Percentiles rank a stretch among this genome's conserved stretches.
These are phyloP conservation scores for Tenualosa ilisha DNA, from an alignment of 2,797 vertebrate genomes.

Conservation along the genomic window DNA sequence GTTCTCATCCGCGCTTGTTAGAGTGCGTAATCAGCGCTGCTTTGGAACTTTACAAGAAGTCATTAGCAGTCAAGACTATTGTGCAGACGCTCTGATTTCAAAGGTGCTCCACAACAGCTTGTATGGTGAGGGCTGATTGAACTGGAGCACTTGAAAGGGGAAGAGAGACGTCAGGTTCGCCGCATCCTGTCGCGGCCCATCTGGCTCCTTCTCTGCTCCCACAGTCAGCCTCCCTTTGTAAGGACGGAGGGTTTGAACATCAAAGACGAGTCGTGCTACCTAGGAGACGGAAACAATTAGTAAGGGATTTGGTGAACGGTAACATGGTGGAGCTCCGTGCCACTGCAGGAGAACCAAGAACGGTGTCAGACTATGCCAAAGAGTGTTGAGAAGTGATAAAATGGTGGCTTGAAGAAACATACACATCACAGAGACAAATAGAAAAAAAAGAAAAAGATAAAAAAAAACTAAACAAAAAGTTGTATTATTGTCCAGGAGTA, in stretches of 20 bases:
- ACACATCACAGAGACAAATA: not conserved
- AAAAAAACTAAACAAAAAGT: not conserved
- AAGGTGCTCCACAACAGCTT: conserved; percentile 85
- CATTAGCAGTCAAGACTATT: conserved; percentile 85
- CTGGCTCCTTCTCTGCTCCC: conserved; percentile 76
- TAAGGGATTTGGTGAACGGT: conserved; percentile 74
- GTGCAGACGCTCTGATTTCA: conserved; percentile 80
- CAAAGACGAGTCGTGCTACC: conserved; percentile 75
- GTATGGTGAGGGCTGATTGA: conserved; percentile 80
- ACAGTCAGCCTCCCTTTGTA: conserved; percentile 76
- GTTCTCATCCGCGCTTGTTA: conserved; percentile 54
- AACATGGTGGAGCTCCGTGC: conserved; percentile 55
- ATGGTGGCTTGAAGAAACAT: not conserved
- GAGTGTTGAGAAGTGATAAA: not conserved
- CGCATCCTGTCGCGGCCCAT: conserved; percentile 81
- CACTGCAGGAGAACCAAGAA: conserved; percentile 12
- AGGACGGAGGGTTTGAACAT: conserved; percentile 78
- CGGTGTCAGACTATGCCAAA: not conserved
- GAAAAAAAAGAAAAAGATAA: not conserved
- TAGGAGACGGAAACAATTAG: conserved; percentile 82
- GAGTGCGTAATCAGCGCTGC: conserved; percentile 75
- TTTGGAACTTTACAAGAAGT: conserved; percentile 83
- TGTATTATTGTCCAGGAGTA: not conserved
- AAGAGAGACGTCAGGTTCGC: conserved; percentile 80
- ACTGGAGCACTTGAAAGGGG: conserved; percentile 82